Evolutionary conservation across 2,888 invertebrate species (phyloP).

Genomic region (Meteorus colon): DNA sequence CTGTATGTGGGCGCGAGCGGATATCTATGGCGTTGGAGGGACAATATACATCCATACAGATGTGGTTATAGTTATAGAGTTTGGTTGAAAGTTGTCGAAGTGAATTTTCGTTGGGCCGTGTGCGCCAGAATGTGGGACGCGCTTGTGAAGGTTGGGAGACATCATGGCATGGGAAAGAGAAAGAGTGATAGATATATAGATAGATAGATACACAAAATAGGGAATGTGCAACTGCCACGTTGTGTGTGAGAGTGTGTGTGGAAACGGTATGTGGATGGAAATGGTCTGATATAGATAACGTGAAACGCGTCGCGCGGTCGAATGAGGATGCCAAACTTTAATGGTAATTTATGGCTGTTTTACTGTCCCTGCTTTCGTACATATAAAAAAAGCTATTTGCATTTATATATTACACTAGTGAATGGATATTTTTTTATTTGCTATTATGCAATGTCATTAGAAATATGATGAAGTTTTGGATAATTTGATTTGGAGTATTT

Average conservation of each 20-base stretch:
- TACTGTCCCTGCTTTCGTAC: too few relatives aligned
- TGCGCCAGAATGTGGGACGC: background rate
- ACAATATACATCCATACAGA: background rate
- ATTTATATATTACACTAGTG: too few relatives aligned
- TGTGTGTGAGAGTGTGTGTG: slow-evolving; percentile 9
- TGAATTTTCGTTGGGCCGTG: slow-evolving; percentile 28
- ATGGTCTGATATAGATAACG: slow-evolving; percentile 45
- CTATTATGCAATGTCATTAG: too few relatives aligned
- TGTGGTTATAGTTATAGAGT: background rate
- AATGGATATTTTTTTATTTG: too few relatives aligned
- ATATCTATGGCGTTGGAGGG: background rate
- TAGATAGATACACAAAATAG: slow-evolving; percentile 24
- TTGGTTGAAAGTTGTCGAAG: slow-evolving; percentile 22
- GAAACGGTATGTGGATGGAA: slow-evolving; percentile 37
- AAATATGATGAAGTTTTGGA: too few relatives aligned
- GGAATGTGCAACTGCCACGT: slow-evolving; percentile 35
- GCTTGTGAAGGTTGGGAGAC: background rate
- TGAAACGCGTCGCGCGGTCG: slow-evolving; percentile 30
- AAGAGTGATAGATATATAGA: background rate
- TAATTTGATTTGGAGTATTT: too few relatives aligned
- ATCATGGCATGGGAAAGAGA: background rate
- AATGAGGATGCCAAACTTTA: slow-evolving; percentile 53
- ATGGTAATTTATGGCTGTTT: slow-evolving; percentile 51
- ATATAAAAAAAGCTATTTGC: too few relatives aligned
- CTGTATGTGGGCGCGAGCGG: background rate